Evolutionary conservation across 2,797 vertebrate genomes (phyloP), one percentile per base, ranked within the genome.

Genomic region (Psittacula echo): DNA sequence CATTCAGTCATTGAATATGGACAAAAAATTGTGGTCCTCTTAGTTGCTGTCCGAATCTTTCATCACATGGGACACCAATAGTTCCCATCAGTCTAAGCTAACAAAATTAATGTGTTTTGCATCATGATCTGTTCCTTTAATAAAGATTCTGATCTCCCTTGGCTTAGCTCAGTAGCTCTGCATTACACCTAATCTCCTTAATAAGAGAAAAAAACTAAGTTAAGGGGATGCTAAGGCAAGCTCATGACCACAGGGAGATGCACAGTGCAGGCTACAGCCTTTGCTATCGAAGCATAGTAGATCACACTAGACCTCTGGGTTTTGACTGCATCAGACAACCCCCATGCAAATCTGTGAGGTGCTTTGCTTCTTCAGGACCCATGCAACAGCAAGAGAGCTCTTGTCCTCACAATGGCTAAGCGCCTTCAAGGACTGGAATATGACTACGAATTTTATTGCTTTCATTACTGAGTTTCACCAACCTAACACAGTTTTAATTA

Each of bases 71-170:
- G 65, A 66, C 68, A 75, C 21, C 62, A 75, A 20, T 13, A 68
- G 50, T 12, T 64, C 74, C 53, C 66, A 60, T 66, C 71, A 83
- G 60, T 76, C 32, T 42, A 79, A 79, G 51, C 54, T 71, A 73
- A 81, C 58, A 60, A 91, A 90, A 67, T 58, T 73, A 70, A 58
- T 47, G 58, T 64, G 73, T 20, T 91, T 73, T 86, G 17, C 62
- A 62, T 44, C 50, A 62, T 56, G 60, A 76, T 88, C 66, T 81
- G 37, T 70, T 94, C n/a, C 47, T 94, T 91, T 93, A 60, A 73
- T 81, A 86, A 86, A 86, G 45, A 44, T 65, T 48, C 37, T 32
- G 7, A 14, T 78, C 64, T 90, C 76, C 9, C 50, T 83, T 30
- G 72, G 54, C n/a, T 92, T 88, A 60, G 21, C 51, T 85, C 75